phyloP scores from a whole-genome alignment of 2,113 vertebrate genomes.

The Macaca mulatta region DNA sequence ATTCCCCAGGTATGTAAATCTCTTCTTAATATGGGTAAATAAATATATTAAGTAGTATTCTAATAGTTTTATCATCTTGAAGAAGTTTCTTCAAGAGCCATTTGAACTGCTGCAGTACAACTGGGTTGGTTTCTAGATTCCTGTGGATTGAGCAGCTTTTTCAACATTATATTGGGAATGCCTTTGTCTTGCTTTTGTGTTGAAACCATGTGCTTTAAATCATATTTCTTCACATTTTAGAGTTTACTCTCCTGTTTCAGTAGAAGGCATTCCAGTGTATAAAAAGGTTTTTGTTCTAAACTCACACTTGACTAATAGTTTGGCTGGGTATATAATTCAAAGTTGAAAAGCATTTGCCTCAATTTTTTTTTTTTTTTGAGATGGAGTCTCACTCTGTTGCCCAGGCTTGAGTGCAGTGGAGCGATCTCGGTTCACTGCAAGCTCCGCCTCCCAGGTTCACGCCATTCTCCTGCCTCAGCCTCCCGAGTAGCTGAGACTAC shows the following conservation, averaged over 20 bases:
- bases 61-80: background rate
- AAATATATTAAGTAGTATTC: background rate
- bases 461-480: too few species aligned
- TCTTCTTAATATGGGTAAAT: background rate
- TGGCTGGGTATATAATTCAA: background rate
- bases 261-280: background rate
- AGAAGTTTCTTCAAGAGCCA: background rate
- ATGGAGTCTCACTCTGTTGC: too few species aligned
- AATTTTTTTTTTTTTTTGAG: too few species aligned
- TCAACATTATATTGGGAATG: background rate
- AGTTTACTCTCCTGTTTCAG: background rate
- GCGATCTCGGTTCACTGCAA: too few species aligned
- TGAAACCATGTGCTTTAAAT: background rate
- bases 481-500: too few species aligned
- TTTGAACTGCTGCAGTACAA: background rate
- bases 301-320: background rate
- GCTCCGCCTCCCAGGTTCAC: too few species aligned
- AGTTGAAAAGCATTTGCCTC: background rate
- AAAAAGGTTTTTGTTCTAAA: background rate
- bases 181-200: background rate
- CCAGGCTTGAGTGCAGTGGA: too few species aligned
- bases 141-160: background rate
- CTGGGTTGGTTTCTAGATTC: background rate
- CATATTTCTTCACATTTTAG: background rate
- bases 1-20: background rate